Evolutionary conservation across 2,113 vertebrate genomes (phyloP), one percentile per base, ranked within the genome.

Genomic region (Poecilia latipinna): DNA sequence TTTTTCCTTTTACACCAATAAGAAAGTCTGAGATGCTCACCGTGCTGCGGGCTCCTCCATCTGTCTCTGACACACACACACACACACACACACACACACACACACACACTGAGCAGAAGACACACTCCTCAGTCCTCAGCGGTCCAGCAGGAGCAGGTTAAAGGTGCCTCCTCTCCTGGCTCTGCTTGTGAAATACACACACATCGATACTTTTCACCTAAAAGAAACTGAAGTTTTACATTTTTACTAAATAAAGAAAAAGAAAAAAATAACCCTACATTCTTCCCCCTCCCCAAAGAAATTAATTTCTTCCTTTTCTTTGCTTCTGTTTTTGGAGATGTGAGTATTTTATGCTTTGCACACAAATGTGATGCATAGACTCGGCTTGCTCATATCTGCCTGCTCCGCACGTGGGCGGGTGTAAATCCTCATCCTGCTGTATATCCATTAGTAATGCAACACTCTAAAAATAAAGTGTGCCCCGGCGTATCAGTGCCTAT

Each of bases 401-500:
- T 88, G 87, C 69, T 68, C 73, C 78, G 86, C 82, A 71, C 79
- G 91, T 88, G 90, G 89, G 89, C 69, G 86, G 82, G 87, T 88
- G 84, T 89, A 90, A 90, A 91, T 88, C 88, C 88, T 85, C 85
- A 74, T 92, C 87, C 84, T 85, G 82, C 83, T 86, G 86, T 87
- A 84, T 82, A 90, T 86, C 90, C 87, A 92, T 91, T 92, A 91
- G 91, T 88, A 89, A 92, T 89, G 90, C 87, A 88, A 86, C 87
- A 87, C 87, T 89, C 91, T 88, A 87, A 92, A 92, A 92, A 91
- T 91, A 90, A 88, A 92, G 86, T 82, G 83, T 15, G 82, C 86
- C 78, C 78, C 73, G 62, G 75, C 84, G 73, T 86, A 86, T 89
- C 88, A 78, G 82, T 66, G 83, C 86, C 85, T 78, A 73, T 83